Percentiles rank a stretch among this genome's conserved stretches.
Evolutionary conservation across 2,888 invertebrate genomes (phyloP).

Genomic region (Anoncus sp.): DNA sequence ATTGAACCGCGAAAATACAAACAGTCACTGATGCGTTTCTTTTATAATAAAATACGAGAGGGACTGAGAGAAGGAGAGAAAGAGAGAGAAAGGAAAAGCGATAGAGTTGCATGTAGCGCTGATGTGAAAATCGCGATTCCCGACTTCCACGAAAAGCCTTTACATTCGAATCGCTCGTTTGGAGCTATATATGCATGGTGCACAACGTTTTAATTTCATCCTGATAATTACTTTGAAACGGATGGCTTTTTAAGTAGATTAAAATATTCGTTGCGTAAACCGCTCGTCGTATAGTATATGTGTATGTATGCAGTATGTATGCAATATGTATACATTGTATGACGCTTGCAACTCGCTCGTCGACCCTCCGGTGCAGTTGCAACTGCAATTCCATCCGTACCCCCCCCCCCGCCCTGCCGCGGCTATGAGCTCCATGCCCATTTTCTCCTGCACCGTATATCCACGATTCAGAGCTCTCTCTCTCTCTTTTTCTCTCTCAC

Average conservation of each 20-base stretch:
- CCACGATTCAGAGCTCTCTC: constrained; percentile 14
- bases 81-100: not conserved
- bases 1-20: constrained; percentile 77
- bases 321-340: constrained; percentile 1
- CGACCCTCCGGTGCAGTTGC: constrained; percentile 25
- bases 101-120: not conserved
- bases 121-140: constrained; percentile 4
- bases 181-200: constrained; percentile 35
- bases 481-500: constrained; percentile 23
- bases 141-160: constrained; percentile 10
- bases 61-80: too few species aligned
- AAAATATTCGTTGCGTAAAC: constrained; percentile 78
- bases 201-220: constrained; percentile 81
- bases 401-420: constrained; percentile 9
- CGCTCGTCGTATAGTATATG: constrained; percentile 61
- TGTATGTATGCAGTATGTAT: too few species aligned
- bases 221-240: constrained; percentile 81
- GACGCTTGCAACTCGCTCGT: constrained; percentile 18
- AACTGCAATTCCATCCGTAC: constrained; percentile 21
- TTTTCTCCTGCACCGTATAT: constrained; percentile 18
- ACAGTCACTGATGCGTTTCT: constrained; percentile 60
- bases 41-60: constrained; percentile 4
- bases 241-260: constrained; percentile 82
- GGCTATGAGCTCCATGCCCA: too few species aligned
- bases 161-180: constrained; percentile 16